These are phyloP conservation scores for Anagrus nilaparvatae DNA, from an alignment of 1,140 invertebrate species.

Conservation along the genomic window DNA sequence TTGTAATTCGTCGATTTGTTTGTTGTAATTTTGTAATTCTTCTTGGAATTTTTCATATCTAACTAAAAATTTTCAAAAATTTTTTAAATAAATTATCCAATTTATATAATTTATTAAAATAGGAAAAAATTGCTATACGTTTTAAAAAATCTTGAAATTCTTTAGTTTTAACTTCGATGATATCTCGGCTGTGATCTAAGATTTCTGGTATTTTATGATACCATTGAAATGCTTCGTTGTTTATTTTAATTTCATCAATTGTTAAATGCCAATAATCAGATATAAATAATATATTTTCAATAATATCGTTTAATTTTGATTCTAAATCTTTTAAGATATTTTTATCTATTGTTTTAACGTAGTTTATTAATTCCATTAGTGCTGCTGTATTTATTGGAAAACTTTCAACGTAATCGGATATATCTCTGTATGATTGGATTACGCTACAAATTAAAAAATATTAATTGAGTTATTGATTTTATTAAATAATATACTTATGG, in stretches of 20 bases:
- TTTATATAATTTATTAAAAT: no score
- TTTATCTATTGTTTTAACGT: conserved; percentile 62
- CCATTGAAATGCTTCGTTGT: conserved; percentile 76
- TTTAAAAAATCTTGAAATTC: conserved; percentile 79
- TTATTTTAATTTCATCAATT: conserved; percentile 69
- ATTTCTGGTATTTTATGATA: conserved; percentile 68
- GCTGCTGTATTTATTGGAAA: conserved; percentile 71
- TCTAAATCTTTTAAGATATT: conserved; percentile 65
- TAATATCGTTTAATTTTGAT: conserved; percentile 56
- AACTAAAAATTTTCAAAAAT: conserved; percentile 33
- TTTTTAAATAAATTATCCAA: conserved; percentile 3
- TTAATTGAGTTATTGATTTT: not conserved
- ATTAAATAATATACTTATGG: not conserved
- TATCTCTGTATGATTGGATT: conserved; percentile 70
- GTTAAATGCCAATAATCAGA: conserved; percentile 69
- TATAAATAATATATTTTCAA: conserved; percentile 59
- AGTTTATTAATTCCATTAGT: conserved; percentile 74
- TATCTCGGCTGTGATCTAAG: conserved; percentile 66
- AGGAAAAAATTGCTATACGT: conserved; percentile 24
- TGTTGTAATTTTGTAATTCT: conserved; percentile 69
- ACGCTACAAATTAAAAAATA: conserved; percentile 44
- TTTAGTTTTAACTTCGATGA: conserved; percentile 69
- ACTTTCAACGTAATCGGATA: conserved; percentile 65
- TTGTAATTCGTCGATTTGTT: conserved; percentile 76
- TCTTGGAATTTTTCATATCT: conserved; percentile 62